Evolutionary conservation across 2,113 vertebrate genomes (phyloP).

Genomic region (Neodon shergylaensis): DNA sequence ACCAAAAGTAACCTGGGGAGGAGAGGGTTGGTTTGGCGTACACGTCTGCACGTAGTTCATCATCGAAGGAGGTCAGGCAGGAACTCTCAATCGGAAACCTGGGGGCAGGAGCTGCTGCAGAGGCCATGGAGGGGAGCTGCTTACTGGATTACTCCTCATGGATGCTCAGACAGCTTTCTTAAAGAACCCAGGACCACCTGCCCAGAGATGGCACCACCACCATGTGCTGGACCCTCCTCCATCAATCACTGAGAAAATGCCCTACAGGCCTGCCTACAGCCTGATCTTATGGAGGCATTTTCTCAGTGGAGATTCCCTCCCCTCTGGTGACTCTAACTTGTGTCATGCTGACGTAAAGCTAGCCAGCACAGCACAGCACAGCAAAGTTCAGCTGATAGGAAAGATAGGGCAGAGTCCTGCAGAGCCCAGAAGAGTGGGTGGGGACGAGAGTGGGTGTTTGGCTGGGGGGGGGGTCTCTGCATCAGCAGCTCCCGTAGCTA

Average conservation of each 20-base stretch:
- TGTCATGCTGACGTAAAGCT: neutral
- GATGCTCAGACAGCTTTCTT: neutral
- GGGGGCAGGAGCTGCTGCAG: neutral
- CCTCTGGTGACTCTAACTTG: neutral
- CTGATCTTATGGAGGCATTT: too few relatives aligned
- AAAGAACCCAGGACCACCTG: too few relatives aligned
- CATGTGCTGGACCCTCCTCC: neutral
- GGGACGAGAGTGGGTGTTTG: neutral
- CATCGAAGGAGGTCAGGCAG: neutral
- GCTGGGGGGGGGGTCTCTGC: accelerated
- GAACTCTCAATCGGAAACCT: too few relatives aligned
- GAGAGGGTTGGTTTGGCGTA: neutral
- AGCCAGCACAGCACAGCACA: neutral
- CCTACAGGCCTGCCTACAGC: neutral
- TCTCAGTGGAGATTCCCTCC: neutral
- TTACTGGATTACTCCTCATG: neutral
- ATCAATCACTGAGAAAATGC: neutral
- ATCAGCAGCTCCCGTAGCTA: accelerated
- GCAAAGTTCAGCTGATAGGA: accelerated
- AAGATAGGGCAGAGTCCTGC: neutral
- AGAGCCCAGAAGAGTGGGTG: neutral
- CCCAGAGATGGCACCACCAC: too few relatives aligned
- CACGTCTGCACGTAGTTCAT: too few relatives aligned
- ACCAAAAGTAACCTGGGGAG: neutral
- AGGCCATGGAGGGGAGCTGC: neutral